Base-by-base conservation (phyloP, 2,113 vertebrate genomes). In the Rousettus leschenaultii region DNA sequence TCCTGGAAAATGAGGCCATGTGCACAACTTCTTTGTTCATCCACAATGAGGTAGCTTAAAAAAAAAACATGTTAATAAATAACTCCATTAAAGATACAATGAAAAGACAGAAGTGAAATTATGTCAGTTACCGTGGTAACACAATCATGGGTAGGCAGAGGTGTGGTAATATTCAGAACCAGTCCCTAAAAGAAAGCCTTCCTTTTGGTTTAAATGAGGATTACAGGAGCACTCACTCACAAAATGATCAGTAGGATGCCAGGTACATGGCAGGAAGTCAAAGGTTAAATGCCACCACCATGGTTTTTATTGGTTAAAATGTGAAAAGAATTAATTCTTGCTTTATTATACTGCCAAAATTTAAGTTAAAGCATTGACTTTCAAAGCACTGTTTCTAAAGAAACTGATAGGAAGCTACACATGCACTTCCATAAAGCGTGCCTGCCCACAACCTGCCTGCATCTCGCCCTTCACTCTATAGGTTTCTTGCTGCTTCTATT, bases 21-120 rank as follows among this genome's bases (percentile, higher is more conserved):
- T 35, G 65, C 33, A 59, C 43, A 86, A 57, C 11, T 68, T 88
- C n/a, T 73, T 38, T 77, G 53, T 61, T 94, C 53, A 77, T 66
- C 55, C 18, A 55, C 59, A 71, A 38, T 15, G 30, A 80, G 26
- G 78, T 4, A 73, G 74, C 26, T 70, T 8, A 48, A 48, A 51
- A 51, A 80, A 85, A 40, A 85, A 83, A 48, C 48, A 93, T 89
- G 21, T 73, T 70, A 66, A 40, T 68, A 94, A 40, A 35, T 70
- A 90, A 91, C 65, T 83, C 53, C 48, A 86, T 21, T 73, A 91
- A 91, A 21, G 26, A 71, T 24, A 90, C 8, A 91, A 12, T 48
- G n/a, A 80, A 91, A 88, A 94, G 28, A 77, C 38, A 43, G 53
- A 78, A 93, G 35, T 80, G 5, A 95, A 93, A 90, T 45, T 53